Evolutionary conservation across 2,888 invertebrate genomes (phyloP).

Genomic region (Altica lythri): DNA sequence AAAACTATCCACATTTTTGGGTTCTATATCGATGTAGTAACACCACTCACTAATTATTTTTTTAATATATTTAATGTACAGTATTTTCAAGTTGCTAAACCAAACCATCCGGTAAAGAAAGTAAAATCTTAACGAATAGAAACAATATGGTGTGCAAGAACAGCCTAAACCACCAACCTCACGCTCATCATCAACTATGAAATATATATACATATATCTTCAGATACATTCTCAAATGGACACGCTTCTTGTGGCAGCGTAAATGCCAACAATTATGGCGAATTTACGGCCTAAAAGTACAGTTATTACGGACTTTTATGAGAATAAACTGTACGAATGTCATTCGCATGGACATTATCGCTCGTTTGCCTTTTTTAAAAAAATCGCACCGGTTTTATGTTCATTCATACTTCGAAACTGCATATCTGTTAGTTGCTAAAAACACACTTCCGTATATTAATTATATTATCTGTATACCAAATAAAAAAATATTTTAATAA

Average conservation of each 20-base stretch:
- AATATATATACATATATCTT: conserved; percentile 9
- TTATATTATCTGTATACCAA: too few species aligned
- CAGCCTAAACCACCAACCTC: conserved; percentile 4
- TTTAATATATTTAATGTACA: too few species aligned
- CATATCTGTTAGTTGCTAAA: not conserved
- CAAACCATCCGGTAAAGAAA: too few species aligned
- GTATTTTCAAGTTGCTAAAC: conserved; percentile 3
- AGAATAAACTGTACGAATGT: conserved; percentile 15
- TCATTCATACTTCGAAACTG: conserved; percentile 8
- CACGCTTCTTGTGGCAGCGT: conserved; percentile 11
- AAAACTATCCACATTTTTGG: too few species aligned
- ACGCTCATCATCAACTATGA: conserved; percentile 10
- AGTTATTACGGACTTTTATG: conserved; percentile 15
- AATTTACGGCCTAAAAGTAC: conserved; percentile 18
- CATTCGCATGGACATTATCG: conserved; percentile 11
- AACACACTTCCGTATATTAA: not conserved
- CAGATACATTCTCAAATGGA: conserved; percentile 9
- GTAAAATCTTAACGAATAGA: conserved; percentile 1
- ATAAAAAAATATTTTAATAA: too few species aligned
- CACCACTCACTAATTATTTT: too few species aligned
- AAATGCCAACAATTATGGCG: conserved; percentile 12
- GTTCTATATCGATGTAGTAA: too few species aligned
- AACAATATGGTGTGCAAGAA: conserved; percentile 3
- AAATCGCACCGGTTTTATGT: conserved; percentile 9
- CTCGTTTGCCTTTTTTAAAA: not conserved